Evolutionary conservation across 2,113 vertebrate species (phyloP).

Genomic region (Xiphorhynchus elegans): DNA sequence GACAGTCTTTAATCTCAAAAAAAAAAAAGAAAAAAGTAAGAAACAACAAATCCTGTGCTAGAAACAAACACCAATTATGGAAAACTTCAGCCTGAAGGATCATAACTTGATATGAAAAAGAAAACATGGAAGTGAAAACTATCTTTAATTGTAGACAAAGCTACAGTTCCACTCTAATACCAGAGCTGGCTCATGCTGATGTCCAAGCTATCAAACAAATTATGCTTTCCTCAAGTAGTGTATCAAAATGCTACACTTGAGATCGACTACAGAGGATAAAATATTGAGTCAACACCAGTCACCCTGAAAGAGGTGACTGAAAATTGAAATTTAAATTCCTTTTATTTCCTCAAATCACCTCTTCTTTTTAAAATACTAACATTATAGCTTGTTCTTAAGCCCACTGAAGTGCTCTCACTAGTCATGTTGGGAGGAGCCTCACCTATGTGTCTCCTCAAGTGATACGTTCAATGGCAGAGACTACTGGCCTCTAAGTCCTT

Average conservation of each 20-base stretch:
- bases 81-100: constrained; percentile 3
- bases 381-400: neutral
- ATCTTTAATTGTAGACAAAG: neutral
- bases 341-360: neutral
- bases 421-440: neutral
- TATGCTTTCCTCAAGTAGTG: neutral
- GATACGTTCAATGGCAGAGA: neutral
- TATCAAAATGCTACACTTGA: neutral
- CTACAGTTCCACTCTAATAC: neutral
- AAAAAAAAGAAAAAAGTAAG: neutral
- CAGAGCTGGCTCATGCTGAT: neutral
- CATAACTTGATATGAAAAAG: neutral
- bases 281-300: neutral
- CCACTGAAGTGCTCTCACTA: neutral
- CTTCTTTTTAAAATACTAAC: neutral
- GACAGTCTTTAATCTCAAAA: neutral
- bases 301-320: neutral
- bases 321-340: neutral
- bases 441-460: accelerated
- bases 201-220: neutral
- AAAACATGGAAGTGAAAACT: neutral
- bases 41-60: neutral
- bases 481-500: neutral
- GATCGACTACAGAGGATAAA: neutral
- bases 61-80: neutral